phyloP scores from a whole-genome alignment of 2,888 invertebrate species.

The Geophilus truncorum region DNA sequence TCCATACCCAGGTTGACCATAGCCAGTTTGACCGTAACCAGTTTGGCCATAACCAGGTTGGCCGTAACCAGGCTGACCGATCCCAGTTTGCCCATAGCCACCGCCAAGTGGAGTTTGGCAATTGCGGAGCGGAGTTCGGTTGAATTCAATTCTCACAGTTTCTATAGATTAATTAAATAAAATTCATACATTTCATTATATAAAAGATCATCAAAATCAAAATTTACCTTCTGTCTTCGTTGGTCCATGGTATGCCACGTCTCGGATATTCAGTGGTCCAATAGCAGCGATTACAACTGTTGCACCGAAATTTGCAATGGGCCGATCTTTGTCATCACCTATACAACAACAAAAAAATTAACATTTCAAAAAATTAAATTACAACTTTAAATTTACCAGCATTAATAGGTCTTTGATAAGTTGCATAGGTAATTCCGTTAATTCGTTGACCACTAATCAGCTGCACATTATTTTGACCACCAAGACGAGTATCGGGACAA shows the following conservation, averaged over 20 bases:
- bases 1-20: constrained; percentile 31
- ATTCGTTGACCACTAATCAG: constrained; percentile 18
- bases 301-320: constrained; percentile 62
- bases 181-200: no score
- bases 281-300: constrained; percentile 82
- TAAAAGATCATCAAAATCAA: no score
- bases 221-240: neutral
- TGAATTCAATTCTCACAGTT: constrained; percentile 36
- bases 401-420: constrained; percentile 32
- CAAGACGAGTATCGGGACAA: constrained; percentile 35
- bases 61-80: constrained; percentile 28
- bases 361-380: neutral
- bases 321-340: constrained; percentile 43
- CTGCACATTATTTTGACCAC: constrained; percentile 35
- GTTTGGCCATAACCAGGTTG: constrained; percentile 32
- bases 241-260: constrained; percentile 71
- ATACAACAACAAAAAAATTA: neutral
- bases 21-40: no score
- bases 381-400: constrained; percentile 28
- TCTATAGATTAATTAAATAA: no score
- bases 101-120: constrained; percentile 28
- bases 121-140: constrained; percentile 34
- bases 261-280: constrained; percentile 72
- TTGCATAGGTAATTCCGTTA: constrained; percentile 36
- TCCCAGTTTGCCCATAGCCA: constrained; percentile 30